Base-by-base conservation (phyloP, 2,888 invertebrate species). In the Yponomeuta plumbellus region DNA sequence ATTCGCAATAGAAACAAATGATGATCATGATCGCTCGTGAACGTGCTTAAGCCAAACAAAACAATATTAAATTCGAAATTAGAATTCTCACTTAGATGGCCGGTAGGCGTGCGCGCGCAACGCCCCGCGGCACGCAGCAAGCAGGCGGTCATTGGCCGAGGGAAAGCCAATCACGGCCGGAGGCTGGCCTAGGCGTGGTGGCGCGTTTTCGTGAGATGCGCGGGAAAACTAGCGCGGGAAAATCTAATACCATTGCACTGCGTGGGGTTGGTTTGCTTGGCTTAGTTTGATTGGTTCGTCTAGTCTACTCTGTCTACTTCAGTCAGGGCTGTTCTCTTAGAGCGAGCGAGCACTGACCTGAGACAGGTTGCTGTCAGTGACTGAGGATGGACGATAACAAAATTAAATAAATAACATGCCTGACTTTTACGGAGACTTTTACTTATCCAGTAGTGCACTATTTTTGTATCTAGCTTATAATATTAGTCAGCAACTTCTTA, bases 81-180 rank as follows among this genome's bases (percentile, higher is more conserved):
- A 86, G 86, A 84, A 80, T 75, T 81, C 44, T 3, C 44, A 52
- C 17, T 52, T 52, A 52, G 44, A 52, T 17, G 44, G 26, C 26
- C 80, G 81, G 84, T 82, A 84, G 90, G 88, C 88, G 88, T 86
- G 76, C 77, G 79, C 83, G 72, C 75, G 73, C 71, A 71, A 74
- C 77, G 75, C 77, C 77, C 74, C 74, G 56, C 81, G 79, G 82
- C 82, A 76, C 73, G 20, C 80, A 80, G 80, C 84, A 79, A 76
- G 75, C 77, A 57, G 20, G 52, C 21, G 76, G 72, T 78, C 83
- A 88, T 89, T 88, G 88, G 90, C 71, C 74, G 75, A 71, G 70
- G 70, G 71, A 70, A 75, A 77, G 75, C 90, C 90, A 91, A 91
- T 91, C 86, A 80, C 86, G 74, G 76, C 75, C 61, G 72, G 79